Evolutionary conservation across 2,888 invertebrate species (phyloP), one percentile per base, ranked within the genome.

Genomic region (Patella ulyssiponensis): DNA sequence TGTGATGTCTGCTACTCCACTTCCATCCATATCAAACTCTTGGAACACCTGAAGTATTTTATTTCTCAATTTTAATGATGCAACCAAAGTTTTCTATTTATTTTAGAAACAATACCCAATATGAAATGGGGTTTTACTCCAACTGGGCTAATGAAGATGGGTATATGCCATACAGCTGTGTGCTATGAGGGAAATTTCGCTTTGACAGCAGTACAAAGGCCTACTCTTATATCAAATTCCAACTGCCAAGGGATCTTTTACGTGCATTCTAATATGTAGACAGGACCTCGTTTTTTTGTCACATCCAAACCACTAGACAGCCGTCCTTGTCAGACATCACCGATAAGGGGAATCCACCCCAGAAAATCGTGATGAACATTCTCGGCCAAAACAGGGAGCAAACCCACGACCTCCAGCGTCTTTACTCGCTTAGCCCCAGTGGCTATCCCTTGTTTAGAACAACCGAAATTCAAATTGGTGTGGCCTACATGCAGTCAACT

Each of bases 11-110:
- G 89, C 90, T n/a, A 88, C 85, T 33, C 90, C 90, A 84, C 87
- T 89, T 1, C 90, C 91, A 82, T 91, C 91, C 58, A 86, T 88
- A 83, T 91, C 91, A 87, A 91, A 91, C 81, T 88, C 87, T 77
- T 88, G 88, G 73, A 89, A 88, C 1, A 88, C 86, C 88, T 88
- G 79, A 0, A 71, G 78, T 27, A 27, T 0, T 44, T 44, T 9
- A 44, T 44, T 9, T 9, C 44, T 44, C 44, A 44, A 33, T 5
- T 54, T 52, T 53, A 33, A 23, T 2, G 17, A 12, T 70, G 17
- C 4, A 73, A 7, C 54, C 17, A 23, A 33, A 64, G 33, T 5
- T 5, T 33, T 33, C 33, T 33, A 33, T 33, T 2, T 3, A 33
- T 33, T 4, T 33, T 33, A 4, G 0, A 33, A 3, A 33, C 33